Evolutionary conservation across 2,797 vertebrate genomes (phyloP), one percentile per base, ranked within the genome.

Genomic region (Hafferia zeledoni): DNA sequence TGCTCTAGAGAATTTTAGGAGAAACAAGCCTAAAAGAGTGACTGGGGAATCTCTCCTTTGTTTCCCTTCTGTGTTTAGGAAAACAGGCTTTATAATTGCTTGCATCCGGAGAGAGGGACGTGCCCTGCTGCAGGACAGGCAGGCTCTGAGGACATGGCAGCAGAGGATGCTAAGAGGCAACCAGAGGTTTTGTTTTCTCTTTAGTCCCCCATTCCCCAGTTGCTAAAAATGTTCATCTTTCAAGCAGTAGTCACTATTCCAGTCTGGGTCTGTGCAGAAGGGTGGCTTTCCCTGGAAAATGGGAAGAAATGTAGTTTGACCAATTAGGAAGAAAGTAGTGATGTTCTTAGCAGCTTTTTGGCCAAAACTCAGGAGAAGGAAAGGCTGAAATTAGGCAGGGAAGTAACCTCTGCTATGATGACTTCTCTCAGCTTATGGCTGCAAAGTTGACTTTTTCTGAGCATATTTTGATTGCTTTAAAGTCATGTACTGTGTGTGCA

Each of bases 41-140:
- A 52, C 39, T 31, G 57, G 28, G 69, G 95, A 94, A 91, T 90
- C 77, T 95, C 85, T 75, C 61, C 61, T 91, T 93, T 86, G 65
- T 94, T 89, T 65, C 41, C 41, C 9, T 81, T 47, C 46, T 41
- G 27, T 57, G 14, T 60, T 74, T 49, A 50, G 57, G 76, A 47
- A 60, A 85, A 43, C 60, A 78, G 75, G 85, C 76, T 83, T 94
- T 90, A 22, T 31, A 3, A 1, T 3, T 24, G 50, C 15, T 79
- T 56, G 44, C 44, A 35, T n/a, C 9, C 85, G 44, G 61, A 88
- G 25, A 59, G 35, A n/a, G 30, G 28, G 50, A 39, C 0, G 1
- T n/a, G 63, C 24, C 50, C 59, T 25, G 46, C 44, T 75, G 75
- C 17, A 35, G 55, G 64, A 50, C 46, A 71, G 83, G 46, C 33